phyloP scores from a whole-genome alignment of 2,797 vertebrate species.

The Falco novaeseelandiae region DNA sequence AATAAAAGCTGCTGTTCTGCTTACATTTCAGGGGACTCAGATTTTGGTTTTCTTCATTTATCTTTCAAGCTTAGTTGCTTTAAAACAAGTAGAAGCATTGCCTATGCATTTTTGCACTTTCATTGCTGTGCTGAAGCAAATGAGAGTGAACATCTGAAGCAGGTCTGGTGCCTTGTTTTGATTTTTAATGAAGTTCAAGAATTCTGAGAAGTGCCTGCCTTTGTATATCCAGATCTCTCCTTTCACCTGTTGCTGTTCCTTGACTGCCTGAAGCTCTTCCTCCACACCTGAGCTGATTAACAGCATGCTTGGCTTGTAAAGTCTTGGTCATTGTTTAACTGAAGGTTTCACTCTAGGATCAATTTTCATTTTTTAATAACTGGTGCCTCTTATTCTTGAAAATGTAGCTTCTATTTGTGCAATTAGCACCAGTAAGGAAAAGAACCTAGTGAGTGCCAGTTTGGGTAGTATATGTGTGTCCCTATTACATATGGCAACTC shows the following conservation, averaged over 20 bases:
- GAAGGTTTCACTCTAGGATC: background rate
- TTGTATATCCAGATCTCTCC: background rate
- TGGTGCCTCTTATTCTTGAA: background rate
- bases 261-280: background rate
- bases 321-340: background rate
- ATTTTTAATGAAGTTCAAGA: background rate
- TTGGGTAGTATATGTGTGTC: background rate
- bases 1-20: background rate
- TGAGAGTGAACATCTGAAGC: background rate
- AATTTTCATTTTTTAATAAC: background rate
- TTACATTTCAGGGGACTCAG: background rate
- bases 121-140: background rate
- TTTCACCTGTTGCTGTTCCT: background rate
- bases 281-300: background rate
- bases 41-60: constrained; percentile 51
- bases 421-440: background rate
- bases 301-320: background rate
- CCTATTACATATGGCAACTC: background rate
- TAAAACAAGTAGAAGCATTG: background rate
- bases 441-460: background rate
- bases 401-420: background rate
- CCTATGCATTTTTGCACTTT: background rate
- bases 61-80: constrained; percentile 14
- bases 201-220: background rate
- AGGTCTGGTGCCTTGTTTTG: background rate